These are phyloP conservation scores for Numenius phaeopus DNA, from an alignment of 2,797 vertebrate species.

Conservation along the genomic window DNA sequence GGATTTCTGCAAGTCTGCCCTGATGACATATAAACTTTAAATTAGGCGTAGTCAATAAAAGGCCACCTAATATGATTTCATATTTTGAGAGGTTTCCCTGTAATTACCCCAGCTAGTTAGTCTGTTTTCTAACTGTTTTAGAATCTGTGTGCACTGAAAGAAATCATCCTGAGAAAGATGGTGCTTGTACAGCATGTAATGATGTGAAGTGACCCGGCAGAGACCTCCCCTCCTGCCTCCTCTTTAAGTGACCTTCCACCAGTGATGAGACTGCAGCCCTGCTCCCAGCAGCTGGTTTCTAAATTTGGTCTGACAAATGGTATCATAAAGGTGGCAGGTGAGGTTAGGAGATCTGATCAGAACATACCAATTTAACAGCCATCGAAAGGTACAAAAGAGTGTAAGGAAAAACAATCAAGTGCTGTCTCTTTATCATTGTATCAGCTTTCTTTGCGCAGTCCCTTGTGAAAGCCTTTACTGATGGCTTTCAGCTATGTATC, in stretches of 20 bases:
- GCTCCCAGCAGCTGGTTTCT: conserved; percentile 35
- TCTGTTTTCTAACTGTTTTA: conserved; percentile 22
- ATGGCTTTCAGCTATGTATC: conserved; percentile 55
- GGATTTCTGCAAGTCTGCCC: conserved; percentile 48
- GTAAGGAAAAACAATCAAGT: conserved; percentile 58
- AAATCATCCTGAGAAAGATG: neutral
- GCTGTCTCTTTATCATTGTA: conserved; percentile 54
- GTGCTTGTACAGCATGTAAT: neutral
- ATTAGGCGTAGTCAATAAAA: conserved; percentile 32
- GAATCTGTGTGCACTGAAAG: neutral
- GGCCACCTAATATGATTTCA: conserved; percentile 27
- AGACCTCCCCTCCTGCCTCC: neutral
- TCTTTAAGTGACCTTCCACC: neutral
- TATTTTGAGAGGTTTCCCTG: neutral
- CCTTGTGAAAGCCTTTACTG: conserved; percentile 42
- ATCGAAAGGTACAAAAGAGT: conserved; percentile 1
- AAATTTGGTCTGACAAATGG: conserved; percentile 18
- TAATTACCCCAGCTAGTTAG: neutral
- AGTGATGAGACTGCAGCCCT: neutral
- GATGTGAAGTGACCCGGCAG: neutral
- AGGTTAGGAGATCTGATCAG: conserved; percentile 30
- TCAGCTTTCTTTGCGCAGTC: conserved; percentile 11
- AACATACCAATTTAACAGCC: neutral
- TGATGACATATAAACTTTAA: conserved; percentile 56
- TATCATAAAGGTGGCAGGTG: conserved; percentile 11